Evolutionary conservation across 1,140 invertebrate species (phyloP), one percentile per base, ranked within the genome.

Genomic region (Cyphomyrmex costatus): DNA sequence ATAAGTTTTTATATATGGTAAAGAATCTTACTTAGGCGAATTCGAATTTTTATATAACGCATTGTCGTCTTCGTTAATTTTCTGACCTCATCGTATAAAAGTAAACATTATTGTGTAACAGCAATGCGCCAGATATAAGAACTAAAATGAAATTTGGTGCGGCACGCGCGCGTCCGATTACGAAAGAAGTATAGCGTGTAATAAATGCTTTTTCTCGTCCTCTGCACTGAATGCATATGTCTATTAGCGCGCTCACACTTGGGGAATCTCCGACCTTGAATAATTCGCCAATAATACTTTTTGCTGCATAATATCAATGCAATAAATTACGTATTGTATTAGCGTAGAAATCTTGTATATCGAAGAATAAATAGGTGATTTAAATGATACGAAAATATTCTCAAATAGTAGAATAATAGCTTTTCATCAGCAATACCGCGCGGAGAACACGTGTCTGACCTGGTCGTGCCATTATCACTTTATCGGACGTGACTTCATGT

Each of bases 141-240:
- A 70, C 49, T 68, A 16, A 46, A 33, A 27, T 24, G 33, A 70
- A 56, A 27, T 3, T 70, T 24, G 21, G 16, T 24, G 33, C 4
- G 21, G 19, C 33, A 46, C 51, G 21, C 19, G 24, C 19, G 19
- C n/a, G 0, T 21, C 30, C 0, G 46, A 68, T 80, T 80, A 79
- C 61, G 77, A 82, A 71, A 82, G 51, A 82, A 82, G 33, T 16
- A 8, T 24, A 53, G 24, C 51, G n/a, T 79, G 24, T 56, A 71
- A 82, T 82, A 71, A 82, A 60, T 71, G 53, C 33, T 58, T 71
- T 73, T 60, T 68, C 76, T 21, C 19, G 19, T 68, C 19, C 49
- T 36, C 27, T 14, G 14, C n/a, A 24, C 56, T 51, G n/a, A 19
- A 14, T 27, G 21, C n/a, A 36, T 19, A 58, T 33, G 42, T 71